Conservation (phyloP, 2,113 vertebrate genomes). For the Coracopsis vasa region DNA sequence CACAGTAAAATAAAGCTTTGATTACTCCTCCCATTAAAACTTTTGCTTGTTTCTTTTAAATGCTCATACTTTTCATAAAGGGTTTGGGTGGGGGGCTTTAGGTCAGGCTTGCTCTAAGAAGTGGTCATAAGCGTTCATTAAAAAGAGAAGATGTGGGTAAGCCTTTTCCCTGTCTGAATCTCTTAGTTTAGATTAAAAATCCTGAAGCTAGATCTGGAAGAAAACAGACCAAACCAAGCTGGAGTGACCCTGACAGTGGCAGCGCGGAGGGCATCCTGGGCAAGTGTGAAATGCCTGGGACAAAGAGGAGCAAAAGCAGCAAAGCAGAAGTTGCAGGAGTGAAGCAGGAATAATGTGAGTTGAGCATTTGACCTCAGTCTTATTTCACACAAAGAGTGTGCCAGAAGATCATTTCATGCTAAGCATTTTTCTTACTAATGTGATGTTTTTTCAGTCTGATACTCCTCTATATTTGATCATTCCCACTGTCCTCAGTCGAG, state of each 20-base stretch:
- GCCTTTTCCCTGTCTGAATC: neutral
- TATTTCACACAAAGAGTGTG: neutral
- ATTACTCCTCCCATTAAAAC: neutral
- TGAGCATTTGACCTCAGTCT: neutral
- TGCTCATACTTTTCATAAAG: neutral
- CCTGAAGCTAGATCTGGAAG: neutral
- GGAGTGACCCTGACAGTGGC: neutral
- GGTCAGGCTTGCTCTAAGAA: neutral
- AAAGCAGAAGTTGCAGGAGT: neutral
- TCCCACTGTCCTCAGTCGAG: neutral
- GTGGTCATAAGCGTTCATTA: neutral
- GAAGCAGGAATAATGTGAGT: neutral
- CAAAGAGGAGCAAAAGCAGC: neutral
- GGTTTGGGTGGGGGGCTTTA: fast-evolving
- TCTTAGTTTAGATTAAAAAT: neutral
- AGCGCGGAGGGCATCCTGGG: neutral
- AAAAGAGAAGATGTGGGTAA: neutral
- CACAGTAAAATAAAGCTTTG: neutral
- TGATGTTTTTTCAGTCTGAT: neutral
- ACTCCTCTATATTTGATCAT: neutral
- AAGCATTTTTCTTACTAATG: neutral
- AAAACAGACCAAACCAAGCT: neutral
- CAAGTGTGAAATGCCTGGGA: neutral
- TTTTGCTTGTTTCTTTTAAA: neutral
- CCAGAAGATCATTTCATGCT: neutral